Evolutionary conservation across 2,113 vertebrate genomes (phyloP).

Genomic region (Corydoras sp.): DNA sequence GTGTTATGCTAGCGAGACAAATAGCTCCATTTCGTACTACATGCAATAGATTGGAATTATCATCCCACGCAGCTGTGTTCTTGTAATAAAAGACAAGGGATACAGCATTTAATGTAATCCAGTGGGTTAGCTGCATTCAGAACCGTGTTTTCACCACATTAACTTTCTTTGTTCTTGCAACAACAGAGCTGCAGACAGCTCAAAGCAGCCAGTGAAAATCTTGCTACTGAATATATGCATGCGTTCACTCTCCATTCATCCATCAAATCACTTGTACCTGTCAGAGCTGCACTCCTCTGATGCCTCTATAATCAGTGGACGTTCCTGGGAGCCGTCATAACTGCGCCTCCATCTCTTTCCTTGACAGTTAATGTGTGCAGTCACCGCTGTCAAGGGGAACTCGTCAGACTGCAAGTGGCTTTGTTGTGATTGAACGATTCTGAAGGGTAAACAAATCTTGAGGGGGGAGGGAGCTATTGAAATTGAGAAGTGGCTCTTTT

Average conservation of each 20-base stretch:
- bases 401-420: not conserved
- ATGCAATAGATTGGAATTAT: no score
- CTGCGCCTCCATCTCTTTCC: not conserved
- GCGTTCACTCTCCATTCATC: conserved; percentile 21
- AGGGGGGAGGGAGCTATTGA: not conserved
- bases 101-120: no score
- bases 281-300: conserved; percentile 13
- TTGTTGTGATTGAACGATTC: conserved; percentile 21
- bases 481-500: not conserved
- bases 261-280: conserved; percentile 41
- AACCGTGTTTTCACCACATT: no score
- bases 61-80: no score
- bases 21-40: no score
- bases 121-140: no score
- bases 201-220: conserved; percentile 17
- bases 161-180: not conserved
- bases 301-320: conserved; percentile 31
- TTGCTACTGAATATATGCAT: conserved; percentile 22
- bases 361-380: conserved; percentile 26
- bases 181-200: conserved; percentile 21
- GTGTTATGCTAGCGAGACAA: no score
- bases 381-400: conserved; percentile 12
- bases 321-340: conserved; percentile 26
- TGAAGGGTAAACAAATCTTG: conserved; percentile 30
- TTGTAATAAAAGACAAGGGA: no score